Evolutionary conservation across 2,888 invertebrate species (phyloP), one percentile per base, ranked within the genome.

Genomic region (Netelia fuscicornis): DNA sequence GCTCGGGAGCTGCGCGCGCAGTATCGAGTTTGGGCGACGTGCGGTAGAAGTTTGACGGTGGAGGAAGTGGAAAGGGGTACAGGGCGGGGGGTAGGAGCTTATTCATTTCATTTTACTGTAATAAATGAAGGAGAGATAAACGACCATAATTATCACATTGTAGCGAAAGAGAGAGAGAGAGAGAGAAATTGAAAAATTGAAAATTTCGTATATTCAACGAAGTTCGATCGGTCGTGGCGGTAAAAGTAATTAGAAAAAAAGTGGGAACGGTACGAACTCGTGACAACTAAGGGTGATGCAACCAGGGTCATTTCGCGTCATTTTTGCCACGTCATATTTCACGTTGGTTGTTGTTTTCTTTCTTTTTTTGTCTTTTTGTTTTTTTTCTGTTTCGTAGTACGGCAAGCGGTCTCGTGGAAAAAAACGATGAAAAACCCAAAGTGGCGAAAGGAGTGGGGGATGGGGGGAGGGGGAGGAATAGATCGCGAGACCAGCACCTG

Each of bases 401-500:
- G 85, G 56, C 11, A 58, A 17, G 68, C 52, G 68, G n/a, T 54
- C 60, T 30, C 30, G 42, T 25, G 25, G 67, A 77, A 20, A 77
- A 20, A 62, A 74, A 20, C 13, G 48, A 80, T 70, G 58, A 17
- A 64, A 64, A 37, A 37, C 17, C 54, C n/a, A 60, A 72, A 71
- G 13, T 42, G 64, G 20, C 20, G 48, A 60, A 44, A 54, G 37
- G 56, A 58, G 58, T 67, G 74, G 86, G 72, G 54, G 64, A 20
- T 23, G 54, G 75, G 48, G 44, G 52, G 13, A 6, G 67, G 52
- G n/a, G 56, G 52, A 85, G 83, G 86, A 71, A 75, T 80, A 17
- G 74, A 85, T 88, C 89, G 20, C 10, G 58, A 58, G 64, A 56
- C 48, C 23, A 44, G 62, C 84, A 93, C 93, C 93, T 93, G 93